phyloP scores from a whole-genome alignment of 2,797 vertebrate species.

The Eulemur albifrons region DNA sequence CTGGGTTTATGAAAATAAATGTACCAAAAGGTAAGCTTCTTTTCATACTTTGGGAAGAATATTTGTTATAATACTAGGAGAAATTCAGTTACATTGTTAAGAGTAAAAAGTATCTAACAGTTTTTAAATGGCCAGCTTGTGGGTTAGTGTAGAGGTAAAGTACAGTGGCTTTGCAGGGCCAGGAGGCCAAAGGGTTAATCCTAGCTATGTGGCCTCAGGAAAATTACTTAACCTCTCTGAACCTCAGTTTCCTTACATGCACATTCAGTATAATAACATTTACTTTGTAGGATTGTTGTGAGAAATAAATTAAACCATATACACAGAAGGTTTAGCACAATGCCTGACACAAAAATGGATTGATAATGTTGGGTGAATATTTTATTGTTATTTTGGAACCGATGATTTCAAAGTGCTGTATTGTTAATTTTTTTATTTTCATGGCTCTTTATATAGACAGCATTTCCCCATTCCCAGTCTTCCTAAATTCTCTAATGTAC shows the following conservation, averaged over 20 bases:
- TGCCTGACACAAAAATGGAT: neutral
- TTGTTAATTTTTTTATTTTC: neutral
- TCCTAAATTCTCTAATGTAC: conserved; percentile 28
- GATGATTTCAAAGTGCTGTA: neutral
- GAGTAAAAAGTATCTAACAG: neutral
- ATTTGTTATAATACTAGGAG: neutral
- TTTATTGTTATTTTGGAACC: neutral
- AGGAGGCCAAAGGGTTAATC: neutral
- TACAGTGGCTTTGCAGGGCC: neutral
- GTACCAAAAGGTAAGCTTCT: neutral
- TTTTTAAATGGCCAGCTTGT: neutral
- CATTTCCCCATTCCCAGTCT: neutral
- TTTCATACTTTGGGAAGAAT: neutral
- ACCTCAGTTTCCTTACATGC: neutral
- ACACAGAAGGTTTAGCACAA: neutral
- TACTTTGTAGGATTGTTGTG: neutral
- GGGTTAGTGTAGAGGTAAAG: neutral
- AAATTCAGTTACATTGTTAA: neutral
- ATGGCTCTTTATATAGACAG: neutral
- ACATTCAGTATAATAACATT: neutral
- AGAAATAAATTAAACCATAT: neutral
- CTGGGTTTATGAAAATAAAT: conserved; percentile 17
- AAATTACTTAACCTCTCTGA: neutral
- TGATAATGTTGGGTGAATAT: neutral
- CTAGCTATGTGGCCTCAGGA: neutral